Percentiles rank a stretch among this genome's conserved stretches.
Evolutionary conservation across 2,113 vertebrate species (phyloP).

Genomic region (Poeciliopsis occidentalis): DNA sequence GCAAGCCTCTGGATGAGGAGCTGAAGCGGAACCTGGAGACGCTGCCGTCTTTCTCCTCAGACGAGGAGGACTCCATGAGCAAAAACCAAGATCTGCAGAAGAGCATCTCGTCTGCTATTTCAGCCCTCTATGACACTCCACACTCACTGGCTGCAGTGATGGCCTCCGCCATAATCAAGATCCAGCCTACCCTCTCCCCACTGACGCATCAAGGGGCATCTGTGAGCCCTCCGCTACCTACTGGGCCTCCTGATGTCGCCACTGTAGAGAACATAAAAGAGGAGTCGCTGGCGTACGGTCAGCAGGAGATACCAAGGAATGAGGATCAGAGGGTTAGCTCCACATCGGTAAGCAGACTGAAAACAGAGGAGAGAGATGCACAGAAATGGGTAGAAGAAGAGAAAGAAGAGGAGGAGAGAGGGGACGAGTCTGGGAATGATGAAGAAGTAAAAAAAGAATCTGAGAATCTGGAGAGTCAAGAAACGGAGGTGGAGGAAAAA

Average conservation of each 20-base stretch:
- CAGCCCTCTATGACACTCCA: conserved; percentile 88
- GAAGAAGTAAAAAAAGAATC: conserved; percentile 14
- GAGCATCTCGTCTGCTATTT: conserved; percentile 93
- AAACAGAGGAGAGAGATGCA: conserved; percentile 11
- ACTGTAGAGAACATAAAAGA: no score
- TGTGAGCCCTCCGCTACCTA: no score
- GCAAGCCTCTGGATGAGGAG: conserved; percentile 88
- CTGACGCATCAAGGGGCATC: no score
- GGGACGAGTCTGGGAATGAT: conserved; percentile 24
- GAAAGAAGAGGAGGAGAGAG: conserved; percentile 16
- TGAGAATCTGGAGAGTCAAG: conserved; percentile 25
- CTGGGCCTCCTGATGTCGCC: no score
- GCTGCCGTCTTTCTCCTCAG: conserved; percentile 90
- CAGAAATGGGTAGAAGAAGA: conserved; percentile 4
- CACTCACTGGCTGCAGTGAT: conserved; percentile 80
- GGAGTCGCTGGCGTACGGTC: no score
- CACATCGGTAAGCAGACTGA: no score
- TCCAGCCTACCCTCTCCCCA: no score
- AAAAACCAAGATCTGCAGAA: conserved; percentile 94
- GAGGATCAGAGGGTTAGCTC: no score
- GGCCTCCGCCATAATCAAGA: no score
- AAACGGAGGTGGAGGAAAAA: background rate
- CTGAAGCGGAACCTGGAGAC: conserved; percentile 90
- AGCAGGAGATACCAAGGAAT: no score
- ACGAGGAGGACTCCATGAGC: conserved; percentile 90